Conservation (phyloP, 2,888 invertebrate genomes). For the Nemoura dubitans region DNA sequence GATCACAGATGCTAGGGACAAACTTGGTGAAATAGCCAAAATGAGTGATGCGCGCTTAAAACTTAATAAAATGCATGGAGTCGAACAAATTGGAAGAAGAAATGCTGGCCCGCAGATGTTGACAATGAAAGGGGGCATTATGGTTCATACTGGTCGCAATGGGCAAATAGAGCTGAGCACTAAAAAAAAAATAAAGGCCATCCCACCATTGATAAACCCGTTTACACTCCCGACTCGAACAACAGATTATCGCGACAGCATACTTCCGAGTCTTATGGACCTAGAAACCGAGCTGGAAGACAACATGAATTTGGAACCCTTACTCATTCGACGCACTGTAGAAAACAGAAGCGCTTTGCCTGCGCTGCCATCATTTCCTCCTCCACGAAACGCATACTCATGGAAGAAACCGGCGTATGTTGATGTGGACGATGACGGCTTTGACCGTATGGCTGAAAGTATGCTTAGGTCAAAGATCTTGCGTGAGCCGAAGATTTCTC, state of each 20-base stretch:
- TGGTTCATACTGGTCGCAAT: slow-evolving; percentile 64
- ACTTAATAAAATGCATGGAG: slow-evolving; percentile 70
- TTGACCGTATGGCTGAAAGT: slow-evolving; percentile 18
- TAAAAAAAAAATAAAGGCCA: slow-evolving; percentile 56
- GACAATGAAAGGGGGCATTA: slow-evolving; percentile 56
- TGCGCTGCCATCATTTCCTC: slow-evolving; percentile 57
- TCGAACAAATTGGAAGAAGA: slow-evolving; percentile 45
- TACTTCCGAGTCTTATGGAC: slow-evolving; percentile 40
- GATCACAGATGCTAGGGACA: slow-evolving; percentile 82
- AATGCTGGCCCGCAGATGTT: slow-evolving; percentile 1
- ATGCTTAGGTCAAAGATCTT: not conserved
- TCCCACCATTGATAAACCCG: not conserved
- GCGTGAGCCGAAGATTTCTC: not conserved
- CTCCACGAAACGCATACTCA: slow-evolving; percentile 54
- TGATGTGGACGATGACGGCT: slow-evolving; percentile 35
- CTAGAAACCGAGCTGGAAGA: slow-evolving; percentile 39
- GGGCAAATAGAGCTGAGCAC: slow-evolving; percentile 65
- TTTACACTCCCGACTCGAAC: not conserved
- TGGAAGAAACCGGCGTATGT: slow-evolving; percentile 57
- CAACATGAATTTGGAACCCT: not conserved
- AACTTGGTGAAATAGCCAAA: slow-evolving; percentile 78
- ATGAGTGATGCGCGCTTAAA: slow-evolving; percentile 78
- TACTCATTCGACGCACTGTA: slow-evolving; percentile 56
- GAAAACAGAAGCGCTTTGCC: slow-evolving; percentile 58
- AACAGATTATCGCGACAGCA: slow-evolving; percentile 39